Evolutionary conservation across 2,113 vertebrate genomes (phyloP).

Genomic region (Tupaia chinensis): DNA sequence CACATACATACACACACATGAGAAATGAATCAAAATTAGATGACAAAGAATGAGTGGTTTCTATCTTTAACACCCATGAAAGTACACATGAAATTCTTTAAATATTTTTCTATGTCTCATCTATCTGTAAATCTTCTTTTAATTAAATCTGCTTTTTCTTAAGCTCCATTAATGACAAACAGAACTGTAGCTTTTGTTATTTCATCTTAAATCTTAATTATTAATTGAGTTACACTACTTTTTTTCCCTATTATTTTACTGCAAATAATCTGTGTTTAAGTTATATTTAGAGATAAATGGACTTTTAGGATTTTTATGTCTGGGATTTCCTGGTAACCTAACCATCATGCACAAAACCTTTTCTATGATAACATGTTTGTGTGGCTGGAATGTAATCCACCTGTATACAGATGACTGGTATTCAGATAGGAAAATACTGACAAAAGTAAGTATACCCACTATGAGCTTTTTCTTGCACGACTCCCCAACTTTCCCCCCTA

Average conservation of each 20-base stretch:
- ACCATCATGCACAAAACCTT: neutral
- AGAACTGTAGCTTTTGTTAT: neutral
- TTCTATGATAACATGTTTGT: neutral
- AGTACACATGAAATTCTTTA: neutral
- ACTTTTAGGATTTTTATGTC: neutral
- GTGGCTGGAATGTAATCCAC: neutral
- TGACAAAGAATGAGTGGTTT: neutral
- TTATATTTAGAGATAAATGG: neutral
- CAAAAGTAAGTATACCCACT: neutral
- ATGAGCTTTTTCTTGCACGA: neutral
- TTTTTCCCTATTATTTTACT: neutral
- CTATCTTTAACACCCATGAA: neutral
- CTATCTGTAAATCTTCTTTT: constrained; percentile 20
- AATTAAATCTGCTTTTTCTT: constrained; percentile 25
- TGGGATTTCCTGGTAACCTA: neutral
- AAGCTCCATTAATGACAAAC: neutral
- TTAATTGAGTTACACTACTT: neutral
- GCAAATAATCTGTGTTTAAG: neutral
- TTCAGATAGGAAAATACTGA: neutral
- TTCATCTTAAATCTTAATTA: neutral
- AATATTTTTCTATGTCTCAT: neutral
- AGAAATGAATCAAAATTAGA: neutral
- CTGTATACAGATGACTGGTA: neutral
- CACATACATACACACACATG: no score
- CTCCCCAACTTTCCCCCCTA: neutral